These are phyloP conservation scores for Ennomos erosarius DNA, from an alignment of 2,888 invertebrate species.

Conservation along the genomic window DNA sequence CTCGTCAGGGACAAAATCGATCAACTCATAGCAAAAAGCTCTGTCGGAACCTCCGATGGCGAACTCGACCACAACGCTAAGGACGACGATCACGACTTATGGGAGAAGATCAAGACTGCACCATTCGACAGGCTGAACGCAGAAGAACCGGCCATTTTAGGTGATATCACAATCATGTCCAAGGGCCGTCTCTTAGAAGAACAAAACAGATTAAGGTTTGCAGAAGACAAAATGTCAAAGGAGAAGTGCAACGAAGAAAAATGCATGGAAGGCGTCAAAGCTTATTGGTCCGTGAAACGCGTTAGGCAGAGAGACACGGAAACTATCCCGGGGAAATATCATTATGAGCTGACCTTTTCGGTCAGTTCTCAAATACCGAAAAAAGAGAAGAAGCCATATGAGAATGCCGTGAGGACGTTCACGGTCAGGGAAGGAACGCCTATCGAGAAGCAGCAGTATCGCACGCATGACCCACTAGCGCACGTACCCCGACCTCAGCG, in stretches of 20 bases:
- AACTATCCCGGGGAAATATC: conserved; percentile 73
- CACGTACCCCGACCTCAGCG: conserved; percentile 58
- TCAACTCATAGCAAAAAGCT: conserved; percentile 73
- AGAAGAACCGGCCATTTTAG: conserved; percentile 81
- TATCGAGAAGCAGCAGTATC: conserved; percentile 55
- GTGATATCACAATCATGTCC: conserved; percentile 87
- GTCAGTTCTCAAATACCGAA: conserved; percentile 83
- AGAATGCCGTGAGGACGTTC: conserved; percentile 86
- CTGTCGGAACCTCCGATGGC: conserved; percentile 54
- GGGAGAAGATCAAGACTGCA: conserved; percentile 79
- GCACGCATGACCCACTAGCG: conserved; percentile 42
- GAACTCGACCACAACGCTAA: conserved; percentile 51
- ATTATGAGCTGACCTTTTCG: conserved; percentile 88
- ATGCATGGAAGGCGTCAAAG: conserved; percentile 83
- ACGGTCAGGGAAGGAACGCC: conserved; percentile 82
- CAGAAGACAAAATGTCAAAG: conserved; percentile 72
- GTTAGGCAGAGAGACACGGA: conserved; percentile 86
- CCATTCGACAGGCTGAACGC: conserved; percentile 70
- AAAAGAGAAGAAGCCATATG: conserved; percentile 74
- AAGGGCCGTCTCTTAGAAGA: conserved; percentile 86
- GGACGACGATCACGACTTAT: conserved; percentile 73
- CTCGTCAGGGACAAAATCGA: conserved; percentile 85
- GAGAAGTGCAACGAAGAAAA: conserved; percentile 71
- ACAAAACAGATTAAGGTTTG: conserved; percentile 82
- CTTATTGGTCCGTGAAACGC: conserved; percentile 89